A percentile compares a stretch with the other conserved stretches of the same genome.
phyloP scores from a whole-genome alignment of 2,113 vertebrate species.

The Megaleporinus macrocephalus region DNA sequence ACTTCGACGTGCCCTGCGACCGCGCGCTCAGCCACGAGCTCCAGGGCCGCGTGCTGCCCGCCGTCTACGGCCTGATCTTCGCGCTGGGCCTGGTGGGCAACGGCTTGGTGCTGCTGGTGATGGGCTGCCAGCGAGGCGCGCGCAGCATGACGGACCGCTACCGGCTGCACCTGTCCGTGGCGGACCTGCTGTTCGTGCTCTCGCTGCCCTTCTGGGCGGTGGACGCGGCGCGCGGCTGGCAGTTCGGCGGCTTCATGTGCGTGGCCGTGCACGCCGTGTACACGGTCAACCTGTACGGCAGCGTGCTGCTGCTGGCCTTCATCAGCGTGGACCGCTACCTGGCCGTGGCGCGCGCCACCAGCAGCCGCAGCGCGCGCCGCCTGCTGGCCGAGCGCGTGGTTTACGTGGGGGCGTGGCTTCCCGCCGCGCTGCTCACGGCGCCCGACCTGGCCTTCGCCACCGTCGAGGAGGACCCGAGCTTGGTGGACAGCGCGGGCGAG shows the following conservation, averaged over 20 bases:
- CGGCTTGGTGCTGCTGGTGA: constrained; percentile 91
- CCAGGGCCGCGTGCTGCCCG: constrained; percentile 89
- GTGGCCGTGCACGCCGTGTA: constrained; percentile 92
- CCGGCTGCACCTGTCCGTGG: constrained; percentile 93
- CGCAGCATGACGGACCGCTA: constrained; percentile 97
- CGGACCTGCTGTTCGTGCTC: constrained; percentile 95
- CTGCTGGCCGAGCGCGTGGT: constrained; percentile 90
- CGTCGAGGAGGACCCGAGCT: constrained; percentile 66
- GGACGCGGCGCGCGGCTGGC: constrained; percentile 88
- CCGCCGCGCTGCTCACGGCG: constrained; percentile 87
- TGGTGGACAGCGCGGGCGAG: constrained; percentile 46
- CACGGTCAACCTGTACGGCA: constrained; percentile 96
- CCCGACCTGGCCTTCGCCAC: constrained; percentile 90
- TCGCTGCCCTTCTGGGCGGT: constrained; percentile 96
- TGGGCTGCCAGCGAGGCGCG: constrained; percentile 95
- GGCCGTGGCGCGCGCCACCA: constrained; percentile 94
- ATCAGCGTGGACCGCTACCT: constrained; percentile 97
- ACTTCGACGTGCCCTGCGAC: constrained; percentile 83
- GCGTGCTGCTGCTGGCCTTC: constrained; percentile 95
- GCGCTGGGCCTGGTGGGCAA: constrained; percentile 91
- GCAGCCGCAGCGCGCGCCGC: constrained; percentile 88
- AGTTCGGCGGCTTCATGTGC: constrained; percentile 87
- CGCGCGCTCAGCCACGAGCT: constrained; percentile 81
- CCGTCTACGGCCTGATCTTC: constrained; percentile 93
- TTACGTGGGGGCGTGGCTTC: constrained; percentile 87